A percentile compares a stretch with the other conserved stretches of the same genome.
phyloP scores from a whole-genome alignment of 2,888 invertebrate genomes.

The Julus scandinavius region DNA sequence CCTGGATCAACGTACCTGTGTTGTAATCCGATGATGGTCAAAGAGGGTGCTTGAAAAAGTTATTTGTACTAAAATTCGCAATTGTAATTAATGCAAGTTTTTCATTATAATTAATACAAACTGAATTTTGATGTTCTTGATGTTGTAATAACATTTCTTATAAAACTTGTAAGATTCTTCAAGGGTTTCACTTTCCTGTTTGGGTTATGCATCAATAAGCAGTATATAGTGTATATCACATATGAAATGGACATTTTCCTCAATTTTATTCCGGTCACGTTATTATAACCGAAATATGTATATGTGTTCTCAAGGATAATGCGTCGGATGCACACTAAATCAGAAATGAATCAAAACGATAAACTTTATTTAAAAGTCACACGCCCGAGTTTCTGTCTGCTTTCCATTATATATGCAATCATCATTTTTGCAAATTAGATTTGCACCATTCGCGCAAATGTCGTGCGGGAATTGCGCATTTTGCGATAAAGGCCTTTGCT shows the following conservation, averaged over 20 bases:
- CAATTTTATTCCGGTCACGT: neutral
- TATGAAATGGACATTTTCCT: neutral
- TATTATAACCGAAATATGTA: too few species aligned
- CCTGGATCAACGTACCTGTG: too few species aligned
- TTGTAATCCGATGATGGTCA: too few species aligned
- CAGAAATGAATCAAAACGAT: neutral
- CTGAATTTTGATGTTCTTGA: too few species aligned
- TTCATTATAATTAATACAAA: too few species aligned
- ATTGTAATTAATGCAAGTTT: too few species aligned
- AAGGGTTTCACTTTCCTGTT: too few species aligned
- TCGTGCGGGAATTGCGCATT: neutral
- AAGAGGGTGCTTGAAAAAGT: too few species aligned
- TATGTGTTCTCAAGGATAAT: neutral
- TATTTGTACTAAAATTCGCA: too few species aligned
- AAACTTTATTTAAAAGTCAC: neutral
- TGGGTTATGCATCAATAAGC: neutral
- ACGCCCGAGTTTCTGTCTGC: neutral
- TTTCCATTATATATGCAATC: neutral
- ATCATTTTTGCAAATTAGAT: slow-evolving; percentile 28
- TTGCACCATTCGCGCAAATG: slow-evolving; percentile 1
- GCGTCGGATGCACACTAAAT: neutral
- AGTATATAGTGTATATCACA: neutral
- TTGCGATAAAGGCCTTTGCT: neutral
- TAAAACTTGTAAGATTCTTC: too few species aligned
- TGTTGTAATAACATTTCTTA: too few species aligned